phyloP scores from a whole-genome alignment of 2,888 invertebrate genomes.

The Hermodice carunculata region DNA sequence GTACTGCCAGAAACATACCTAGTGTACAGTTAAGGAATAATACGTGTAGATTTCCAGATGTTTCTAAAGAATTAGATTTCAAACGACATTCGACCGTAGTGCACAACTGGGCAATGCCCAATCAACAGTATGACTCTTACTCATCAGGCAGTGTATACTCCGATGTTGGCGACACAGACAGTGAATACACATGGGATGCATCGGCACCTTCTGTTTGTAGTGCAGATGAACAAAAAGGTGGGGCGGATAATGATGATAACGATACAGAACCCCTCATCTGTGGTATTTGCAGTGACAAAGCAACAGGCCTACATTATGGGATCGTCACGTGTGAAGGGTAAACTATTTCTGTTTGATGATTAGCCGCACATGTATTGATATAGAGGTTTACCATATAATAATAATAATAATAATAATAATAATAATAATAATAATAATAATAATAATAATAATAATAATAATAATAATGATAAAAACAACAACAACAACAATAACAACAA shows the following conservation, averaged over 20 bases:
- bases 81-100: too few species aligned
- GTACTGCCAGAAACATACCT: too few species aligned
- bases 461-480: too few species aligned
- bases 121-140: too few species aligned
- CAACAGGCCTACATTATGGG: conserved; percentile 29
- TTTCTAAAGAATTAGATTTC: too few species aligned
- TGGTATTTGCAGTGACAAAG: conserved; percentile 23
- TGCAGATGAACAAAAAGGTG: too few species aligned
- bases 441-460: not conserved
- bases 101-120: too few species aligned
- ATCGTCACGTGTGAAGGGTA: conserved; percentile 30
- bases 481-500: too few species aligned
- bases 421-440: not conserved
- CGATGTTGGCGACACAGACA: not conserved
- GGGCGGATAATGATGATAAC: not conserved
- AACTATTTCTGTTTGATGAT: not conserved
- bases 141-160: not conserved
- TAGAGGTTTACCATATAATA: not conserved
- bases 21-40: too few species aligned
- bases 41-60: too few species aligned
- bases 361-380: not conserved
- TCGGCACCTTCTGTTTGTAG: too few species aligned
- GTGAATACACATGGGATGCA: not conserved
- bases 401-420: not conserved
- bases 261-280: conserved; percentile 3